Conservation (phyloP, 2,797 vertebrate species). For the Schizopygopsis pylzovi region DNA sequence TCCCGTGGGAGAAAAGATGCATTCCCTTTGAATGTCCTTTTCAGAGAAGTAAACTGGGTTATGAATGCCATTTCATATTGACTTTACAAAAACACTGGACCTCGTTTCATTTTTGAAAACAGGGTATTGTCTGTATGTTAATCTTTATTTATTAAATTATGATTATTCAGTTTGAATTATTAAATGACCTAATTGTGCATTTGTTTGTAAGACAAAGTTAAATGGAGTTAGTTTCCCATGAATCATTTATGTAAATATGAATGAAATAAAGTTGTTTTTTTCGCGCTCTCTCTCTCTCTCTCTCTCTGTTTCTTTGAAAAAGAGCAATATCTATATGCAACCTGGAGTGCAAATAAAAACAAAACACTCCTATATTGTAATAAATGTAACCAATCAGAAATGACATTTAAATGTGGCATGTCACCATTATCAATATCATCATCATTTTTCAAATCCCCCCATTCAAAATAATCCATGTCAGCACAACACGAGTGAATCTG, state of each 20-base stretch:
- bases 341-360: conserved; percentile 55
- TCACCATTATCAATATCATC: not conserved
- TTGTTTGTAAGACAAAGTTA: not conserved
- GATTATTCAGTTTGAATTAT: not conserved
- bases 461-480: not conserved
- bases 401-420: not conserved
- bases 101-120: conserved; percentile 38
- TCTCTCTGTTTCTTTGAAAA: conserved; percentile 74
- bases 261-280: conserved; percentile 28
- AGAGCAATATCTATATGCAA: conserved; percentile 66
- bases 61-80: conserved; percentile 26
- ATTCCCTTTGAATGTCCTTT: not conserved
- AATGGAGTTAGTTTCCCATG: conserved; percentile 2
- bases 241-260: conserved; percentile 34
- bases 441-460: not conserved
- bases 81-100: conserved; percentile 35
- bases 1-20: not conserved
- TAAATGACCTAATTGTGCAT: conserved; percentile 3
- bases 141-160: conserved; percentile 28
- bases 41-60: not conserved
- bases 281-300: conserved; percentile 32
- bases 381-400: conserved; percentile 16
- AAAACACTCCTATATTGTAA: conserved; percentile 53
- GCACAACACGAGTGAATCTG: too few relatives aligned
- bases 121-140: conserved; percentile 28